Conservation (phyloP, 2,797 vertebrate species). For the Perodicticus potto region DNA sequence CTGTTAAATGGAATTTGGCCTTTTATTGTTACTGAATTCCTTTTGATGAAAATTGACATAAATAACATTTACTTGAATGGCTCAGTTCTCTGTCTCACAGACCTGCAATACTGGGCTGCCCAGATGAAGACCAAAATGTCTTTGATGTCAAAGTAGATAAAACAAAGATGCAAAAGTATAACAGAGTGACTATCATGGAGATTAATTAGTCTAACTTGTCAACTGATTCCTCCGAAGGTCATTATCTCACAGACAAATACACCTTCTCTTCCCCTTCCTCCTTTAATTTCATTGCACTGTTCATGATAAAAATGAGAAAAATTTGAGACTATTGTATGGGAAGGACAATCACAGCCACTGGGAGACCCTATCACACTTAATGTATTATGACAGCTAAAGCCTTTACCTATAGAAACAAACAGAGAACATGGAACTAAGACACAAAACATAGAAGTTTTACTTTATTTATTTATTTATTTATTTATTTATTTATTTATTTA, state of each 20-base stretch:
- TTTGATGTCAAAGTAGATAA: not conserved
- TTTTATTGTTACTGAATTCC: constrained; percentile 8
- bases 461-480: too few relatives aligned
- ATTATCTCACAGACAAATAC: constrained; percentile 69
- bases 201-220: constrained; percentile 74
- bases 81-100: constrained; percentile 16
- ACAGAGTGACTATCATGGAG: constrained; percentile 57
- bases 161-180: constrained; percentile 1
- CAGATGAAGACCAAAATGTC: not conserved
- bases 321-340: constrained; percentile 45
- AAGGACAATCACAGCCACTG: constrained; percentile 77
- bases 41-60: not conserved
- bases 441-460: constrained; percentile 84
- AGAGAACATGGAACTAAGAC: constrained; percentile 82
- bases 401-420: constrained; percentile 82
- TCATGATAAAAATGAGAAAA: constrained; percentile 83
- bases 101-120: not conserved
- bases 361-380: constrained; percentile 82
- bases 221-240: constrained; percentile 68
- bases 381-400: constrained; percentile 78
- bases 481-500: too few relatives aligned
- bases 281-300: constrained; percentile 56
- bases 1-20: not conserved
- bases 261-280: not conserved
- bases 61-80: not conserved